phyloP scores from a whole-genome alignment of 2,113 vertebrate genomes.

The Petaurus breviceps region DNA sequence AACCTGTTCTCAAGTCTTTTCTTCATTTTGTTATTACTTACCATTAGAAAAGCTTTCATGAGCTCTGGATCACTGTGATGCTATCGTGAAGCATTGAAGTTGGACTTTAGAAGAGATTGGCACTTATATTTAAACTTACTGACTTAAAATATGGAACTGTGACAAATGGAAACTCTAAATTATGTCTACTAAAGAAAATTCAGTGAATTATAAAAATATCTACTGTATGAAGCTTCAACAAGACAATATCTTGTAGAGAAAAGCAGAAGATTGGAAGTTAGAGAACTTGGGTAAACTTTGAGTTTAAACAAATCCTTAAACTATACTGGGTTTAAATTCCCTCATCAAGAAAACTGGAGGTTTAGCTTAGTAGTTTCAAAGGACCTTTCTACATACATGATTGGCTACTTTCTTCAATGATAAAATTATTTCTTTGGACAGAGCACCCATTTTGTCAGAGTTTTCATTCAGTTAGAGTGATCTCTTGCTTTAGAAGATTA shows the following conservation, averaged over 20 bases:
- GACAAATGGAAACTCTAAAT: background rate
- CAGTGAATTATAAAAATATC: background rate
- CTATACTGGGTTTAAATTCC: background rate
- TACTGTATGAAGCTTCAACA: background rate
- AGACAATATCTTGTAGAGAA: background rate
- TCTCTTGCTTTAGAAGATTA: slow-evolving; percentile 11
- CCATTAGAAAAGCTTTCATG: background rate
- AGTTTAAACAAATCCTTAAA: background rate
- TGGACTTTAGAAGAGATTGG: background rate
- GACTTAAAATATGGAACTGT: background rate
- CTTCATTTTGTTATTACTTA: background rate
- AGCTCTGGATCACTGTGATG: background rate
- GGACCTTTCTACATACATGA: background rate
- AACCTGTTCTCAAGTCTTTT: background rate
- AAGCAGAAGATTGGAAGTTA: background rate
- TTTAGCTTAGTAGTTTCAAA: background rate
- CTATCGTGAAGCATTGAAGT: background rate
- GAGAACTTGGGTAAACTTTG: background rate
- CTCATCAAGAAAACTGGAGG: background rate
- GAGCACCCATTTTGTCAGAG: background rate
- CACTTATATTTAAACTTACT: background rate
- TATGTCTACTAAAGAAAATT: background rate
- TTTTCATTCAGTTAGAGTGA: slow-evolving; percentile 5
- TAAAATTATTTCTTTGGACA: background rate
- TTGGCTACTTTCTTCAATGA: background rate